Conservation (phyloP, 2,888 invertebrate species). For the Drosophila lutescens region DNA sequence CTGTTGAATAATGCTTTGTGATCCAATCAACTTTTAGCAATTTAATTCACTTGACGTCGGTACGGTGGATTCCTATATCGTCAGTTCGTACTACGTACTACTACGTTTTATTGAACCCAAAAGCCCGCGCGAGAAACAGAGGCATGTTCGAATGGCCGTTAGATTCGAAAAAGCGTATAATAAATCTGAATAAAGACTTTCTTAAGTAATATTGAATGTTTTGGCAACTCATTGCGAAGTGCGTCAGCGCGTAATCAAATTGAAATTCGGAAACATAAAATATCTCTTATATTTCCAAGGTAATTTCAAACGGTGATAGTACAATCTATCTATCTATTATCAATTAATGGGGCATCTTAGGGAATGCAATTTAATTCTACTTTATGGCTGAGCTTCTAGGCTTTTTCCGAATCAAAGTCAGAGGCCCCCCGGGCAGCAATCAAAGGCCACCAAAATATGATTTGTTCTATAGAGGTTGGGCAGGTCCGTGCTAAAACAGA, state of each 20-base stretch:
- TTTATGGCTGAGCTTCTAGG: not conserved
- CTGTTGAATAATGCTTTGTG: conserved; percentile 79
- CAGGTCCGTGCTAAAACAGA: conserved; percentile 14
- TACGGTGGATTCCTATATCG: conserved; percentile 43
- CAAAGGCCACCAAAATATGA: conserved; percentile 22
- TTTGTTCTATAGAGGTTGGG: not conserved
- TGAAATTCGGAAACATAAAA: not conserved
- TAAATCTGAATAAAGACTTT: conserved; percentile 3
- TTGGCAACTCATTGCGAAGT: not conserved
- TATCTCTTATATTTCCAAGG: not conserved
- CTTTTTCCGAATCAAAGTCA: conserved; percentile 3
- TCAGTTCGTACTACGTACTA: conserved; percentile 43
- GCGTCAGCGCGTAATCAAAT: conserved; percentile 9
- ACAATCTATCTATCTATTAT: not conserved
- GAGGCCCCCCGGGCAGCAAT: conserved; percentile 17
- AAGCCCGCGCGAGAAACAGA: not conserved
- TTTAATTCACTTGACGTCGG: conserved; percentile 73
- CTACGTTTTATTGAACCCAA: conserved; percentile 46
- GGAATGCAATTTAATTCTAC: not conserved
- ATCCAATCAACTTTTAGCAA: conserved; percentile 77
- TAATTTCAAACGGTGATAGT: not conserved
- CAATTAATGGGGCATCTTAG: not conserved
- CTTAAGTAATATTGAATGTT: not conserved
- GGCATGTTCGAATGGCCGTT: conserved; percentile 21
- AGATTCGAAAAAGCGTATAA: conserved; percentile 13